Percentiles rank a stretch among this genome's conserved stretches.
phyloP scores from a whole-genome alignment of 2,113 vertebrate genomes.

The Lycaon pictus region DNA sequence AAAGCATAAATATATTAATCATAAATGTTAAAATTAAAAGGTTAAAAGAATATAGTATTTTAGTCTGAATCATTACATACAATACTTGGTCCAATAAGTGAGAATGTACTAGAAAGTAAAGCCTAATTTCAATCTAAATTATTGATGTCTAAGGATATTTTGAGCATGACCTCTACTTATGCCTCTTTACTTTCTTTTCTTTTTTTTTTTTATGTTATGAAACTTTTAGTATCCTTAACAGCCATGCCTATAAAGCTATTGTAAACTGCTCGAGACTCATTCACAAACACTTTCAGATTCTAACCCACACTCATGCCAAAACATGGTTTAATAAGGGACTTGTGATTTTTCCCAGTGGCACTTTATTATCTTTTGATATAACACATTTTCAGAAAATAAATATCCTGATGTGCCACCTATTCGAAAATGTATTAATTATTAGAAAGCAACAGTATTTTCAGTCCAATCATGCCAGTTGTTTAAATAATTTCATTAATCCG shows the following conservation, averaged over 20 bases:
- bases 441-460: slow-evolving; percentile 56
- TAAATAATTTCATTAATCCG: slow-evolving; percentile 71
- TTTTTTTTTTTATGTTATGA: not conserved
- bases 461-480: slow-evolving; percentile 68
- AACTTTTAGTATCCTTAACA: slow-evolving; percentile 17
- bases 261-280: slow-evolving; percentile 27
- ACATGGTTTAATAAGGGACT: slow-evolving; percentile 47
- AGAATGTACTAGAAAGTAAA: slow-evolving; percentile 31
- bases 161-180: not conserved
- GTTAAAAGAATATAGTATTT: not conserved
- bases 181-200: not conserved
- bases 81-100: slow-evolving; percentile 4
- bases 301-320: slow-evolving; percentile 28
- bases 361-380: slow-evolving; percentile 65
- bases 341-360: not conserved
- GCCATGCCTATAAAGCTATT: slow-evolving; percentile 49
- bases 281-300: slow-evolving; percentile 55
- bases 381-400: slow-evolving; percentile 61
- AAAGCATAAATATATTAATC: not conserved
- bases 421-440: slow-evolving; percentile 64
- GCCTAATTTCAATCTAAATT: slow-evolving; percentile 37
- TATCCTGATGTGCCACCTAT: slow-evolving; percentile 59
- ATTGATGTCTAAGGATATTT: slow-evolving; percentile 32
- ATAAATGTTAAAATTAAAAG: slow-evolving; percentile 40
- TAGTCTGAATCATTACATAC: slow-evolving; percentile 21